Conservation (phyloP, 2,888 invertebrate species). For the Cabera pusaria region DNA sequence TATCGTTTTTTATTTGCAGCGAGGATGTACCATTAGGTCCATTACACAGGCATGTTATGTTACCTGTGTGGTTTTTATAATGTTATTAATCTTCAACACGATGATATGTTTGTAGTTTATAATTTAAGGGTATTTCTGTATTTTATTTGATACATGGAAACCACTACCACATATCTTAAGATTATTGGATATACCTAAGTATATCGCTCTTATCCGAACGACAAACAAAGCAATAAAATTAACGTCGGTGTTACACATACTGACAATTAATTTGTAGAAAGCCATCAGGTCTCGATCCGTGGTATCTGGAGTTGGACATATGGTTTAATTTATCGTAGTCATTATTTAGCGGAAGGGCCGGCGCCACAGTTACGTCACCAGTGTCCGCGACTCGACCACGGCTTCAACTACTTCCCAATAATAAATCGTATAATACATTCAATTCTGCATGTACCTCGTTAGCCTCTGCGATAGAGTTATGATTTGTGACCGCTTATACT, state of each 20-base stretch:
- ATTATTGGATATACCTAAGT: too few relatives aligned
- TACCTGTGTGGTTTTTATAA: conserved; percentile 11
- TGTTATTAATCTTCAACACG: too few relatives aligned
- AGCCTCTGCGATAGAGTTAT: conserved; percentile 45
- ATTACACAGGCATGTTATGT: conserved; percentile 12
- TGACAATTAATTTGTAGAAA: conserved; percentile 47
- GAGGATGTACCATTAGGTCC: conserved; percentile 11
- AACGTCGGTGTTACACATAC: conserved; percentile 17
- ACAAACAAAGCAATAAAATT: conserved; percentile 18
- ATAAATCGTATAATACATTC: conserved; percentile 40
- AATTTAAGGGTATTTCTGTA: too few relatives aligned
- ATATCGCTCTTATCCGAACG: too few relatives aligned
- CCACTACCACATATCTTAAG: too few relatives aligned
- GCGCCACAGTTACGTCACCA: conserved; percentile 46
- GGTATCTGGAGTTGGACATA: conserved; percentile 41
- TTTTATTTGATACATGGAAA: too few relatives aligned
- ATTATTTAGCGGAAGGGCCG: conserved; percentile 48
- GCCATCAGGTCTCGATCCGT: conserved; percentile 37
- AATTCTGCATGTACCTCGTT: conserved; percentile 43
- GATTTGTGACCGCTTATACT: conserved; percentile 44
- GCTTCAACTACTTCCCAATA: conserved; percentile 12
- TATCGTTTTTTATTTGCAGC: conserved; percentile 34
- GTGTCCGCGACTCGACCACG: conserved; percentile 30
- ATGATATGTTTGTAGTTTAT: too few relatives aligned
- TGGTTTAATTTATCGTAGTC: conserved; percentile 52